Conservation (phyloP, 2,113 vertebrate genomes). For the Martes martes region DNA sequence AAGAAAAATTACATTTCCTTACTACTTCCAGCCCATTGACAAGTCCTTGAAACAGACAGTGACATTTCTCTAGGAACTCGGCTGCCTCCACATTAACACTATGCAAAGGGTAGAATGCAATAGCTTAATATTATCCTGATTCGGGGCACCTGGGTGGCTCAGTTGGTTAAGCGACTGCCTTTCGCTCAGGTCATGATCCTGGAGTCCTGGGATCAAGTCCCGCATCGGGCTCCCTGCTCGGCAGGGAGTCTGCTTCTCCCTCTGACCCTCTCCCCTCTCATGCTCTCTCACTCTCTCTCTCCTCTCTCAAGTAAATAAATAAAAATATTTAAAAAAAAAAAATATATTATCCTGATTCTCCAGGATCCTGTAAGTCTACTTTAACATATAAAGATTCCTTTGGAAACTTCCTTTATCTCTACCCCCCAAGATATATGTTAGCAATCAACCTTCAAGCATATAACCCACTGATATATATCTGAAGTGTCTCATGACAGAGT, state of each 20-base stretch:
- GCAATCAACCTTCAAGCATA: neutral
- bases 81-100: neutral
- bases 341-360: neutral
- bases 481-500: neutral
- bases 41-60: neutral
- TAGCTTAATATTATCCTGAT: neutral
- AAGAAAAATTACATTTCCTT: neutral
- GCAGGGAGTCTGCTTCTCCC: too few species aligned
- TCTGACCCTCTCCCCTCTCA: too few species aligned
- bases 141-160: too few species aligned
- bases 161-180: too few species aligned
- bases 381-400: neutral
- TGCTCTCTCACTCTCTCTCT: too few species aligned
- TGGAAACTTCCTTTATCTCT: neutral
- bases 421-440: neutral
- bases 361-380: neutral
- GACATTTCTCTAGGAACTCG: neutral
- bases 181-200: too few species aligned
- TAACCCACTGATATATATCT: neutral
- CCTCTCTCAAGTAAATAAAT: too few species aligned
- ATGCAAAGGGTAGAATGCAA: neutral
- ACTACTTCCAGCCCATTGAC: neutral
- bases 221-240: too few species aligned
- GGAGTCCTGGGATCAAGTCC: too few species aligned
- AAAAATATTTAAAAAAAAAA: too few species aligned